phyloP scores from a whole-genome alignment of 2,888 invertebrate species.

The Lacanobia oleracea region DNA sequence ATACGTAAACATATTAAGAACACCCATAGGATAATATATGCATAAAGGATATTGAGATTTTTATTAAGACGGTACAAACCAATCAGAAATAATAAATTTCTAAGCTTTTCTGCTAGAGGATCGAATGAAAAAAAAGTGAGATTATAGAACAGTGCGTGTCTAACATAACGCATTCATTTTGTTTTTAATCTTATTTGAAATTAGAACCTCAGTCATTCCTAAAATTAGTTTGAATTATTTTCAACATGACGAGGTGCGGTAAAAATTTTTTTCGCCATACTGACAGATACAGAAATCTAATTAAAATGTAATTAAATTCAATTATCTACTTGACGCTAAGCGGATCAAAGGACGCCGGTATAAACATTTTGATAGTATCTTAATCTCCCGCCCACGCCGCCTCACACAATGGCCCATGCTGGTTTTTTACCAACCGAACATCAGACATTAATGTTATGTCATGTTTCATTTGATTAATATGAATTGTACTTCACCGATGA shows the following conservation, averaged over 20 bases:
- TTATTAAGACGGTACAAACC: constrained; percentile 9
- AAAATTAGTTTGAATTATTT: background rate
- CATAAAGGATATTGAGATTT: constrained; percentile 13
- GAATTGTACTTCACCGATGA: constrained; percentile 73
- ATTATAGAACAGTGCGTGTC: background rate
- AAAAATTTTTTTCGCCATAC: background rate
- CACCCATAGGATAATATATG: constrained; percentile 20
- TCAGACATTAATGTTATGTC: constrained; percentile 85
- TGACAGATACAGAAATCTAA: constrained; percentile 49
- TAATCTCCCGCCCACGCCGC: constrained; percentile 81
- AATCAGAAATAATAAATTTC: background rate
- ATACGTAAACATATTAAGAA: constrained; percentile 22
- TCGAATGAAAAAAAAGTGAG: background rate
- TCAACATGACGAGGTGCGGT: background rate
- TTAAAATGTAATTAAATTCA: constrained; percentile 69
- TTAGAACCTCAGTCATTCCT: background rate
- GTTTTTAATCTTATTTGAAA: background rate
- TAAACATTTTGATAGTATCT: constrained; percentile 84
- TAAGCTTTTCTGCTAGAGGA: background rate
- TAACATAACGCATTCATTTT: constrained; percentile 1
- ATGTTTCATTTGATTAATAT: constrained; percentile 84
- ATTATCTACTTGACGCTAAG: constrained; percentile 64
- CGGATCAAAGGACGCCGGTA: constrained; percentile 80
- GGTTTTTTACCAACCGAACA: constrained; percentile 77
- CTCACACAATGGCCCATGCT: constrained; percentile 75